phyloP scores from a whole-genome alignment of 2,797 vertebrate genomes.

The Astyanax mexicanus region DNA sequence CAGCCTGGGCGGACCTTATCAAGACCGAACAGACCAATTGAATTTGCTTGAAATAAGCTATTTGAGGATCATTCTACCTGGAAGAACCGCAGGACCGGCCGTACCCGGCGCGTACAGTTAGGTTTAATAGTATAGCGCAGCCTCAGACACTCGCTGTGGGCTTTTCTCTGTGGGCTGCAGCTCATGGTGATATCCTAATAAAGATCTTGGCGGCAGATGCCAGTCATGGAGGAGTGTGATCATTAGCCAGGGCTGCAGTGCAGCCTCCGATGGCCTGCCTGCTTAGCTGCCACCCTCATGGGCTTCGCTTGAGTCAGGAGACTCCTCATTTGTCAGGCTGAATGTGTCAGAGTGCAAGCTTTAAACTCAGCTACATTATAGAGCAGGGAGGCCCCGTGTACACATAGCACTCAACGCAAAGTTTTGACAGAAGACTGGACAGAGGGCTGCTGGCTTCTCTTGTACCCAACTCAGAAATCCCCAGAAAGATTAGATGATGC shows the following conservation, averaged over 20 bases:
- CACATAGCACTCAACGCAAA: conserved; percentile 56
- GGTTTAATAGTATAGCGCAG: conserved; percentile 12
- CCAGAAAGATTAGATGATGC: conserved; percentile 14
- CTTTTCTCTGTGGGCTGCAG: conserved; percentile 24
- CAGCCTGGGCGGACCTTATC: conserved; percentile 63
- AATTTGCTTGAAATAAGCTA: conserved; percentile 57
- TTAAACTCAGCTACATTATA: conserved; percentile 71
- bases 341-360: conserved; percentile 66
- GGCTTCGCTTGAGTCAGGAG: conserved; percentile 69
- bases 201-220: conserved; percentile 63
- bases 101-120: conserved; percentile 4
- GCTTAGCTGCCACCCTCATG: conserved; percentile 60
- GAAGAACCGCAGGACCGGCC: conserved; percentile 53
- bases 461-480: conserved; percentile 1
- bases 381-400: conserved; percentile 49
- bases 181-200: conserved; percentile 58
- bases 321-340: conserved; percentile 69
- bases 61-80: conserved; percentile 48
- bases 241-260: conserved; percentile 58
- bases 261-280: conserved; percentile 43
- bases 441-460: not conserved
- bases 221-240: conserved; percentile 62
- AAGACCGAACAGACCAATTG: conserved; percentile 61
- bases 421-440: conserved; percentile 19
- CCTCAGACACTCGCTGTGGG: not conserved